phyloP scores from a whole-genome alignment of 2,888 invertebrate species.

The Conistra vaccinii region DNA sequence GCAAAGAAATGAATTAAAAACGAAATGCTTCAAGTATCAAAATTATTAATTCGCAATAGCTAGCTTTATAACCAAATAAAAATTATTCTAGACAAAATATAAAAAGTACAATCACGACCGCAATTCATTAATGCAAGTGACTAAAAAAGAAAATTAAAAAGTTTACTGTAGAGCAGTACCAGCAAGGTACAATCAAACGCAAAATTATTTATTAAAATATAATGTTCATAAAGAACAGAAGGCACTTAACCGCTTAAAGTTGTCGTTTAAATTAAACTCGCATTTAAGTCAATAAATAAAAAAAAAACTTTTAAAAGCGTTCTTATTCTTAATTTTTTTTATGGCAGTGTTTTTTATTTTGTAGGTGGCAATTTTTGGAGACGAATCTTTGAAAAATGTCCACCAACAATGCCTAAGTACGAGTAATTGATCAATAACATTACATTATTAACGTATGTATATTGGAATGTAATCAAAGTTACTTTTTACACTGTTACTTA shows the following conservation, averaged over 20 bases:
- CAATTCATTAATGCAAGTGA: slow-evolving; percentile 57
- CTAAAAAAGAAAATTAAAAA: slow-evolving; percentile 29
- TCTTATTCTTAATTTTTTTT: slow-evolving; percentile 66
- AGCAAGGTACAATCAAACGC: slow-evolving; percentile 50
- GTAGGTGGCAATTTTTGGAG: slow-evolving; percentile 76
- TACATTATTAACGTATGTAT: slow-evolving; percentile 62
- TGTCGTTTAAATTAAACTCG: slow-evolving; percentile 60
- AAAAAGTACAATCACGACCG: slow-evolving; percentile 22
- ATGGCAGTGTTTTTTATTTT: slow-evolving; percentile 83
- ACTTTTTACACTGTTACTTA: slow-evolving; percentile 64
- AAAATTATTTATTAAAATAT: slow-evolving; percentile 62
- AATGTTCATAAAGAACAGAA: slow-evolving; percentile 67
- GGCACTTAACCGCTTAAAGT: slow-evolving; percentile 66
- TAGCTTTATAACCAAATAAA: slow-evolving; percentile 20
- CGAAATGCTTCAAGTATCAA: slow-evolving; percentile 29
- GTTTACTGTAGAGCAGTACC: slow-evolving; percentile 46
- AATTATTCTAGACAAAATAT: slow-evolving; percentile 13
- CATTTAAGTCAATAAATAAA: slow-evolving; percentile 64
- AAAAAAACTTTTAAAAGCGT: slow-evolving; percentile 57
- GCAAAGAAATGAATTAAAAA: slow-evolving; percentile 48
- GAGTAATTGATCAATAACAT: slow-evolving; percentile 84
- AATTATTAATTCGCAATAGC: slow-evolving; percentile 23
- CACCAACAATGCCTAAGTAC: slow-evolving; percentile 84
- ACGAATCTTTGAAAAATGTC: slow-evolving; percentile 73
- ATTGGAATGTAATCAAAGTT: slow-evolving; percentile 69